Percentiles rank a stretch among this genome's conserved stretches.
phyloP scores from a whole-genome alignment of 30 jellyfish, hydroid and myxozoan species.

The Thelohanellus kitauei region DNA sequence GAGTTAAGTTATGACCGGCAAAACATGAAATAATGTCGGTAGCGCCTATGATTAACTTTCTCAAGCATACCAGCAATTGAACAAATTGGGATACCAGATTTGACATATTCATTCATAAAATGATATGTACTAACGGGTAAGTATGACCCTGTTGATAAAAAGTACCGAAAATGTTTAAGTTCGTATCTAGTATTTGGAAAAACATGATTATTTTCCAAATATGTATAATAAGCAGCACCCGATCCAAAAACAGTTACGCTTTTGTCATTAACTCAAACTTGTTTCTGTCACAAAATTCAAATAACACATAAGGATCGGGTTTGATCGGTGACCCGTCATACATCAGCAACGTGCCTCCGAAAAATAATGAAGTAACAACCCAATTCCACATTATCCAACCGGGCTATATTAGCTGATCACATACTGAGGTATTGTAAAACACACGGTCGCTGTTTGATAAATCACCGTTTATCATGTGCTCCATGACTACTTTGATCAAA shows the following conservation, averaged over 20 bases:
- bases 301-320: conserved; percentile 51
- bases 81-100: no score
- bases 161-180: no score
- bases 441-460: conserved; percentile 24
- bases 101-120: no score
- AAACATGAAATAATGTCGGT: conserved; percentile 81
- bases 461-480: conserved; percentile 70
- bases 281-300: conserved; percentile 60
- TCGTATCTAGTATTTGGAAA: no score
- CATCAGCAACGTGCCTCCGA: conserved; percentile 47
- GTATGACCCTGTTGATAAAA: no score
- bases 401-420: conserved; percentile 17
- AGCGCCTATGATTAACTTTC: no score
- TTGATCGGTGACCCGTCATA: conserved; percentile 77
- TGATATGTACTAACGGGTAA: no score
- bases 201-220: no score
- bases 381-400: conserved; percentile 99
- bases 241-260: no score
- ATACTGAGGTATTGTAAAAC: conserved; percentile 59
- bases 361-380: conserved; percentile 43
- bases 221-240: no score
- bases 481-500: conserved; percentile 41
- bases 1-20: conserved; percentile 67
- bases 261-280: no score
- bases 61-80: no score